A percentile compares a stretch with the other conserved stretches of the same genome.
Conservation (phyloP, 2,113 vertebrate genomes). For the Neotoma lepida region DNA sequence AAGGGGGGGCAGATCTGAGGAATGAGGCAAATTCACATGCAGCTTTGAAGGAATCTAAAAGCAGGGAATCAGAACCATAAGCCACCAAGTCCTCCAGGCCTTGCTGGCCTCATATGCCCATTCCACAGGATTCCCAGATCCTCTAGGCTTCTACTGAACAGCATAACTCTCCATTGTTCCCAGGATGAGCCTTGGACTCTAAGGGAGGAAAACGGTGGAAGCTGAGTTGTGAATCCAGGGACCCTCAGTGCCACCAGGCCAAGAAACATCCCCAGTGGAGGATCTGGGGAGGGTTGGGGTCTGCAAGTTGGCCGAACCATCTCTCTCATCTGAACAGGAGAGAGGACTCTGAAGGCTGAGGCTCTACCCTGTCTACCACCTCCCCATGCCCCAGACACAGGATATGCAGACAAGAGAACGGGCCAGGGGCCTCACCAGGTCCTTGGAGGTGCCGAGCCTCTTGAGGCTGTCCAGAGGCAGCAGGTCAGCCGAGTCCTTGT, state of each 20-base stretch:
- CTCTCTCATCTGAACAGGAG: not conserved
- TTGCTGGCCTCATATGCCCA: not conserved
- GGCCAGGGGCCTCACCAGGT: constrained; percentile 91
- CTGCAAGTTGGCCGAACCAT: not conserved
- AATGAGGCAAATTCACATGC: not conserved
- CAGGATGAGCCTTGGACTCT: not conserved
- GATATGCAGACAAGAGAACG: not conserved
- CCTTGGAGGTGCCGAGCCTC: constrained; percentile 95
- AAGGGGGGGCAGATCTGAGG: not conserved
- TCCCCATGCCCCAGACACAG: not conserved
- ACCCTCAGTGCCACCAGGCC: no score
- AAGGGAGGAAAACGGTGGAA: not conserved
- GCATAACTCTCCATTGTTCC: not conserved
- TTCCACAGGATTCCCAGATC: not conserved
- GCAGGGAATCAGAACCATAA: not conserved
- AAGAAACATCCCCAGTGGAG: not conserved
- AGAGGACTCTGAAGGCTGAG: not conserved
- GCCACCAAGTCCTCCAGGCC: not conserved
- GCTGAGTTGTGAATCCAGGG: not conserved
- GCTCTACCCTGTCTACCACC: not conserved
- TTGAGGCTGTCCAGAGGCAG: constrained; percentile 96
- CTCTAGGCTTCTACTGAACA: not conserved
- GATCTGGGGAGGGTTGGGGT: not conserved
- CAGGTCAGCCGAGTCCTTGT: constrained; percentile 98
- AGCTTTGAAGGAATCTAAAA: not conserved